Evolutionary conservation across 2,888 invertebrate species (phyloP), one percentile per base, ranked within the genome.

Genomic region (Listrodromus nycthemerus): DNA sequence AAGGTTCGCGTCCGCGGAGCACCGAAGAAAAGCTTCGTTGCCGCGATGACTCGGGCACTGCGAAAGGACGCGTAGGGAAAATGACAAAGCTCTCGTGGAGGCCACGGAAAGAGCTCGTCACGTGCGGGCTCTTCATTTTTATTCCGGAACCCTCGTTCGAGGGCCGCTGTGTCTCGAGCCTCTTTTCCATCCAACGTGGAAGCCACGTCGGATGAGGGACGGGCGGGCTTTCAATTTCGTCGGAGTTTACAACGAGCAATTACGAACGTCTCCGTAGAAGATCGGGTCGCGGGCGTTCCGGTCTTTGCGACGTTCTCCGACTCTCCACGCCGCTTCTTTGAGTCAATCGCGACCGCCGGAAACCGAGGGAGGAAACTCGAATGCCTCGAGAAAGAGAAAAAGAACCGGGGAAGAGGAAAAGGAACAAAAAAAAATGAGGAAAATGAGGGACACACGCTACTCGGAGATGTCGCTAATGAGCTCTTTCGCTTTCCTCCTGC

Each of bases 401-500:
- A 7, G 48, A 8, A 19, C 13, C 52, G 71, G 19, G 16, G n/a
- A 55, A 71, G 45, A 70, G 50, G 55, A 74, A 19, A 16, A 30
- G 55, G 63, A 55, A 78, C 61, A 70, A 30, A 65, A 69, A 55
- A 78, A 66, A 70, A 76, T 73, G 45, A 66, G 63, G 79, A 45
- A 30, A 37, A 82, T 73, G 33, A 65, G 61, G 66, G 50, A 70
- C 21, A 55, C 65, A 58, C 55, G 76, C 58, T 65, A 81, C 61
- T 85, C 82, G 58, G 81, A 52, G 75, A 65, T 74, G 80, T 67
- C 70, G 77, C 82, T 83, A 85, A 83, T 85, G 82, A 85, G 85
- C 80, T 82, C 73, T 80, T 66, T 80, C 63, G 67, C 69, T 41
- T 85, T 65, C 58, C 73, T 79, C 76, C 16, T 30, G 41, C 65